phyloP scores from a whole-genome alignment of 2,797 vertebrate species.

The Adelosebastes latens region DNA sequence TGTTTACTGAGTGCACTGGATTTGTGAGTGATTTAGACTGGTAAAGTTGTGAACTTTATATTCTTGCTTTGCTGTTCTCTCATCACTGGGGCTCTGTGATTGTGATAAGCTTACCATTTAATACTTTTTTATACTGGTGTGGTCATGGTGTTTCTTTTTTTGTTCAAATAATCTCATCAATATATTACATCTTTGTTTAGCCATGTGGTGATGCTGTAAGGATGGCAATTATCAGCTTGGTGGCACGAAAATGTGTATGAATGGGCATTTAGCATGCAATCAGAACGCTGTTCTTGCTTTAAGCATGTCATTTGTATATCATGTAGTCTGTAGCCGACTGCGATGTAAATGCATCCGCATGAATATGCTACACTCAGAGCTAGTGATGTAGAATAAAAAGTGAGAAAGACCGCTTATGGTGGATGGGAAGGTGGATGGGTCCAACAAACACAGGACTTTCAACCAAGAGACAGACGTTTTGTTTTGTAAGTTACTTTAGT shows the following conservation, averaged over 20 bases:
- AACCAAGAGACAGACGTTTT: too few relatives aligned
- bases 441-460: too few relatives aligned
- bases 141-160: not conserved
- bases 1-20: not conserved
- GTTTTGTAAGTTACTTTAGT: too few relatives aligned
- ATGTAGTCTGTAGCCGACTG: too few relatives aligned
- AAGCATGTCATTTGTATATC: too few relatives aligned
- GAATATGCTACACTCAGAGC: too few relatives aligned
- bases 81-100: not conserved
- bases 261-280: too few relatives aligned
- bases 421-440: too few relatives aligned
- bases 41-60: not conserved
- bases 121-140: not conserved
- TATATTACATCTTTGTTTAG: not conserved
- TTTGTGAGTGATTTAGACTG: not conserved
- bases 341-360: too few relatives aligned
- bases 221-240: not conserved
- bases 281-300: too few relatives aligned
- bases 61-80: not conserved
- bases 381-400: too few relatives aligned
- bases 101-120: not conserved
- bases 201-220: not conserved
- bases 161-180: not conserved
- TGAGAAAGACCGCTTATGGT: accelerated
- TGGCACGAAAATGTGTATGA: too few relatives aligned